phyloP scores from a whole-genome alignment of 2,797 vertebrate genomes.

The Pseudotriccus pelzelni region DNA sequence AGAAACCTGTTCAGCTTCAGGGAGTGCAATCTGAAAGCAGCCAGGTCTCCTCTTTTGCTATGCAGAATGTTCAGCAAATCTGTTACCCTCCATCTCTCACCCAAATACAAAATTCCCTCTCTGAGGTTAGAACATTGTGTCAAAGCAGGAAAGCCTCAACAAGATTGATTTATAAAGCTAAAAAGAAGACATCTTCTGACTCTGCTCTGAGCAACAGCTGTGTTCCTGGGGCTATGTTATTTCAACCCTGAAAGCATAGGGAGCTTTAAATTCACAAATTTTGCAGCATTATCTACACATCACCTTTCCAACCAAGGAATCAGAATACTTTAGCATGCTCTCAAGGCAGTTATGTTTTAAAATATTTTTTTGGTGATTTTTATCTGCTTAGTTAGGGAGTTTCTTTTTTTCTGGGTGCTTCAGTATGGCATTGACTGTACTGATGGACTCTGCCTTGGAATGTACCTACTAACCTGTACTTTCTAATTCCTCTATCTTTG shows the following conservation, averaged over 20 bases:
- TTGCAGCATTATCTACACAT: background rate
- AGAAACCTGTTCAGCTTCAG: conserved; percentile 17
- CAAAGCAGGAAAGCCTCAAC: background rate
- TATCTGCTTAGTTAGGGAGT: background rate
- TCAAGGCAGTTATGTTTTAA: background rate
- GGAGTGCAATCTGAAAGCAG: background rate
- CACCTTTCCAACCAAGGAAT: background rate
- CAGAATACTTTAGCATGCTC: background rate
- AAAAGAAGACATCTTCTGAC: background rate
- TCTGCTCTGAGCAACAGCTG: background rate
- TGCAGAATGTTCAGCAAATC: conserved; percentile 40
- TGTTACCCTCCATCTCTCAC: background rate
- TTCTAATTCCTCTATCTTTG: background rate
- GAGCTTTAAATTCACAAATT: background rate
- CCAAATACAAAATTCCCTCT: background rate
- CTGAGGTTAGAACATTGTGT: background rate
- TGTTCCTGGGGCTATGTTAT: background rate
- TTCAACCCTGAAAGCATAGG: background rate
- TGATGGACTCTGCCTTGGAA: background rate
- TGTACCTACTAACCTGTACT: background rate
- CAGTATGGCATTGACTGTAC: accelerated
- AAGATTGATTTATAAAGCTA: background rate
- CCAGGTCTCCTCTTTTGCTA: background rate
- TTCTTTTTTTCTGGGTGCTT: background rate
- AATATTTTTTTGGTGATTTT: background rate